A percentile compares a stretch with the other conserved stretches of the same genome.
Conservation (phyloP, 2,113 vertebrate genomes). For the Nettapus auritus region DNA sequence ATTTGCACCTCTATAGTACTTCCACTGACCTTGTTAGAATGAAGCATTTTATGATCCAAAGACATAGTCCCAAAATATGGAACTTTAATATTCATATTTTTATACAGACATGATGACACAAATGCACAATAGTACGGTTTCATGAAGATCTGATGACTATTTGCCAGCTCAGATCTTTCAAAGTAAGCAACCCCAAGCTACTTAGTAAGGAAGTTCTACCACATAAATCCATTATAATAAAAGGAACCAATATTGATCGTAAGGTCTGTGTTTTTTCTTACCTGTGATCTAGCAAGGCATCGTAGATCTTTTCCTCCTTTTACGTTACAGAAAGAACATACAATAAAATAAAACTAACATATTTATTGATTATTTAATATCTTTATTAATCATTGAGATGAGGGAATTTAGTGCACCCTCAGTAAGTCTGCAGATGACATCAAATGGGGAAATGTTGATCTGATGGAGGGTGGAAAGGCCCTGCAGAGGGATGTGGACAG, state of each 20-base stretch:
- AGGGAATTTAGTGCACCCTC: too few species aligned
- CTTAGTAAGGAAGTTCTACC: not conserved
- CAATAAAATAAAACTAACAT: not conserved
- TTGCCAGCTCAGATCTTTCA: not conserved
- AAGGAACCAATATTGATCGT: not conserved
- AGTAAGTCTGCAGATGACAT: too few species aligned
- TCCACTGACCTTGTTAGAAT: not conserved
- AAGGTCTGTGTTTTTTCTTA: not conserved
- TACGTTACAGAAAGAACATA: not conserved
- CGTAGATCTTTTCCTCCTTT: not conserved
- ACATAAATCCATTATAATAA: not conserved
- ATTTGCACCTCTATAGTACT: not conserved
- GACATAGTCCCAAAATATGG: not conserved
- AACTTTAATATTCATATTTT: not conserved
- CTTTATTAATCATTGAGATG: too few species aligned
- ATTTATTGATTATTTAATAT: too few species aligned
- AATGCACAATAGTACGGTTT: rapidly evolving
- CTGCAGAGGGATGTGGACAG: too few species aligned
- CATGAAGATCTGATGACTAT: not conserved
- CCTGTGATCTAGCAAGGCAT: not conserved
- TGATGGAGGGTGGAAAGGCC: too few species aligned
- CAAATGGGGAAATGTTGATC: too few species aligned
- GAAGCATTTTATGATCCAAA: not conserved
- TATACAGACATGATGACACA: not conserved
- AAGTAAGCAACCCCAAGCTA: not conserved